Percentiles rank a stretch among this genome's conserved stretches.
Conservation (phyloP, 1,140 invertebrate genomes). For the Triops longicaudatus region DNA sequence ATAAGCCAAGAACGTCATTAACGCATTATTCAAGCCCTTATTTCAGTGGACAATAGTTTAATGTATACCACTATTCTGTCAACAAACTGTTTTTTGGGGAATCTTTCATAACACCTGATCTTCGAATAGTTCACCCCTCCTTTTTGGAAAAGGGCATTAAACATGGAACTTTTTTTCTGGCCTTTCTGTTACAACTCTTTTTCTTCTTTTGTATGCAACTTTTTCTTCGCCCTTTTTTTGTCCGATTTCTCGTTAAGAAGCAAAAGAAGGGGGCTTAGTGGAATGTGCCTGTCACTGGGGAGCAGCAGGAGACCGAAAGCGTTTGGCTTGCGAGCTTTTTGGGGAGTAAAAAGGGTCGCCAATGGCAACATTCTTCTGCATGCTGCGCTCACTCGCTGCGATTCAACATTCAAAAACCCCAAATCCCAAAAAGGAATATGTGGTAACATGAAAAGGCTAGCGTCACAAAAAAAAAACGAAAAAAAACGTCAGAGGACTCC, state of each 20-base stretch:
- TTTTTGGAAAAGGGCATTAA: neutral
- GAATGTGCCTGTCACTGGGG: neutral
- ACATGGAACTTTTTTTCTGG: neutral
- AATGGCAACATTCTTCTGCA: constrained; percentile 12
- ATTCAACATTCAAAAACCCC: constrained; percentile 15
- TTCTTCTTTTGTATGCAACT: neutral
- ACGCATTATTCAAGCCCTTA: neutral
- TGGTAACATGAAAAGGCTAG: constrained; percentile 12
- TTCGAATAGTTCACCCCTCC: neutral
- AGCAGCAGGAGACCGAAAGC: constrained; percentile 7
- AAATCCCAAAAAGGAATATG: constrained; percentile 6
- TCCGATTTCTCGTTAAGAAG: neutral
- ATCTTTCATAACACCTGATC: neutral
- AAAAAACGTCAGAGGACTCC: neutral
- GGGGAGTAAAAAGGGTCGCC: constrained; percentile 3
- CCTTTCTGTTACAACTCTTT: neutral
- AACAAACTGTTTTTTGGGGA: neutral
- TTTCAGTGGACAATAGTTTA: neutral
- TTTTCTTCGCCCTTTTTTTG: no score
- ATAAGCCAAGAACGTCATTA: neutral
- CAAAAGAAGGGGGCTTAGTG: neutral
- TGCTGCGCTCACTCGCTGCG: constrained; percentile 13
- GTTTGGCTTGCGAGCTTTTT: neutral
- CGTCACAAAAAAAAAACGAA: neutral
- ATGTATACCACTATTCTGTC: neutral